Evolutionary conservation across 2,113 vertebrate species (phyloP).

Genomic region (Zonotrichia leucophrys): DNA sequence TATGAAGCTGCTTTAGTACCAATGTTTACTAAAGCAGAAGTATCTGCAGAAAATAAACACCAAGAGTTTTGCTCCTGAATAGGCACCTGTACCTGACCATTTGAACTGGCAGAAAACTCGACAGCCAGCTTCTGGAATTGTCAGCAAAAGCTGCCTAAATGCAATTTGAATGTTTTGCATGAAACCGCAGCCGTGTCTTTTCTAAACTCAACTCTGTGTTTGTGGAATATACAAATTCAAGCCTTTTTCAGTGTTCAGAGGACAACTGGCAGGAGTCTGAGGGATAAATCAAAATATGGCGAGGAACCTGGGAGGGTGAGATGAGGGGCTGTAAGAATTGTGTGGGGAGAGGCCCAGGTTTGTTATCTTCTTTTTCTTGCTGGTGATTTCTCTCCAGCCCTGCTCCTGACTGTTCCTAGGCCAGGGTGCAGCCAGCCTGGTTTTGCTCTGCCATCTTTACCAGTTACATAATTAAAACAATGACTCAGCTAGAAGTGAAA

Average conservation of each 20-base stretch:
- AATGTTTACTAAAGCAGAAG: accelerated
- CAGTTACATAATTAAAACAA: slow-evolving; percentile 10
- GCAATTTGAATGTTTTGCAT: not conserved
- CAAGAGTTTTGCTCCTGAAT: not conserved
- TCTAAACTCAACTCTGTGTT: accelerated
- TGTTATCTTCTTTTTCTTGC: not conserved
- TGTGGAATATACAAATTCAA: not conserved
- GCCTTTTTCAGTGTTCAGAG: not conserved
- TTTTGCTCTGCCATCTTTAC: not conserved
- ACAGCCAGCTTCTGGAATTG: no score
- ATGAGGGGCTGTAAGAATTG: no score
- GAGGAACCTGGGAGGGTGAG: not conserved
- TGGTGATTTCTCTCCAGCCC: not conserved
- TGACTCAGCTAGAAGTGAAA: slow-evolving; percentile 30
- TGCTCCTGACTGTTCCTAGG: not conserved
- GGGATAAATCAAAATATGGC: not conserved
- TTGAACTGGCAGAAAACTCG: not conserved
- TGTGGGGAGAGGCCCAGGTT: not conserved
- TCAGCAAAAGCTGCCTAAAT: not conserved
- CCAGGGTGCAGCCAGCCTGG: not conserved
- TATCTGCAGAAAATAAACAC: not conserved
- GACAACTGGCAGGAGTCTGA: not conserved
- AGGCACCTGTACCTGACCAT: not conserved
- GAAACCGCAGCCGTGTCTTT: not conserved
- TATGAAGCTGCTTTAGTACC: accelerated